Evolutionary conservation across 2,888 invertebrate species (phyloP).

Genomic region (Iselma pallidipennis): DNA sequence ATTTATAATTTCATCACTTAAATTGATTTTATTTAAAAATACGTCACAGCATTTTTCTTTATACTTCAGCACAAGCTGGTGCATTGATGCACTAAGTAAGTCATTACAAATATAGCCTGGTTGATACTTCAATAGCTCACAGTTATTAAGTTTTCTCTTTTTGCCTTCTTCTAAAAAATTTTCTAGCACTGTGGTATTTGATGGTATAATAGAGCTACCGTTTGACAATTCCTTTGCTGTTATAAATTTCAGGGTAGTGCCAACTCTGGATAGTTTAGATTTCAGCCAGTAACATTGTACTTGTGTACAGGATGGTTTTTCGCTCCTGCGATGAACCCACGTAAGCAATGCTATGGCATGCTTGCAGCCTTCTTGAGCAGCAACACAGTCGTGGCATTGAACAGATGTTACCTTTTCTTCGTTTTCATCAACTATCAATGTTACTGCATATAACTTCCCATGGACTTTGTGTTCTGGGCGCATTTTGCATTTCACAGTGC

Average conservation of each 20-base stretch:
- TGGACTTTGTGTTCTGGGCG: constrained; percentile 21
- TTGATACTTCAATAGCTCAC: constrained; percentile 29
- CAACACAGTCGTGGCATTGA: constrained; percentile 17
- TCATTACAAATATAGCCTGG: constrained; percentile 12
- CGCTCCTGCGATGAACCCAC: constrained; percentile 27
- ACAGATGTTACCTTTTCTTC: background rate
- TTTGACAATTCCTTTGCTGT: constrained; percentile 26
- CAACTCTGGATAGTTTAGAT: constrained; percentile 14
- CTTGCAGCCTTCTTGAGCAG: constrained; percentile 22
- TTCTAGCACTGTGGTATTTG: constrained; percentile 17
- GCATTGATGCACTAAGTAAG: constrained; percentile 11
- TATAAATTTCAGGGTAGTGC: constrained; percentile 15
- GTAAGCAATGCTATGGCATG: constrained; percentile 25
- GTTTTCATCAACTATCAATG: constrained; percentile 15
- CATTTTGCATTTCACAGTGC: constrained; percentile 15
- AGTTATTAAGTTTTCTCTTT: constrained; percentile 27
- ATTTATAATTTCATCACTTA: constrained; percentile 13
- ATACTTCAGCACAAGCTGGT: constrained; percentile 13
- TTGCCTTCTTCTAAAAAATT: constrained; percentile 23
- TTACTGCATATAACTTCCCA: constrained; percentile 10
- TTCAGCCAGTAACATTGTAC: constrained; percentile 25
- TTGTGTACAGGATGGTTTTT: constrained; percentile 16
- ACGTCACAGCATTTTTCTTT: constrained; percentile 5
- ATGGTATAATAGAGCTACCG: constrained; percentile 24
- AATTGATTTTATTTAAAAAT: constrained; percentile 10